Evolutionary conservation across 2,888 invertebrate genomes (phyloP).

Genomic region (Chydorus sphaericus): DNA sequence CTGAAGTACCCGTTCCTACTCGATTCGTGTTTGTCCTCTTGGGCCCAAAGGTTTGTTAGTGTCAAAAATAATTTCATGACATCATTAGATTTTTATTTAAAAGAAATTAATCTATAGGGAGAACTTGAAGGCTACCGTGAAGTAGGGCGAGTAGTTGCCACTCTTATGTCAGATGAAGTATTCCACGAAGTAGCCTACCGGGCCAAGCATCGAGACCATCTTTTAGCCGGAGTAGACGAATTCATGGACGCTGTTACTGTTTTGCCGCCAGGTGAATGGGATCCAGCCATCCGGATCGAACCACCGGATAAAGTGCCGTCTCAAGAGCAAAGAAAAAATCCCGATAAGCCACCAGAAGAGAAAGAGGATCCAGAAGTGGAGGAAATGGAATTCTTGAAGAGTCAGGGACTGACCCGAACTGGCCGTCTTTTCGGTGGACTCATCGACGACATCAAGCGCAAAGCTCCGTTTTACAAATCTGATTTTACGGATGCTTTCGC

Average conservation of each 20-base stretch:
- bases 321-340: conserved; percentile 22
- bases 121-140: conserved; percentile 22
- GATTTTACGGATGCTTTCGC: conserved; percentile 32
- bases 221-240: conserved; percentile 25
- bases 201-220: conserved; percentile 24
- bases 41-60: conserved; percentile 25
- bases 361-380: conserved; percentile 12
- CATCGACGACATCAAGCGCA: conserved; percentile 35
- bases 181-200: conserved; percentile 26
- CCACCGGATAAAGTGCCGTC: conserved; percentile 28
- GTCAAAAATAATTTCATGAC: no score
- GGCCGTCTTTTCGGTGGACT: conserved; percentile 35
- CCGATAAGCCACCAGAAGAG: conserved; percentile 15
- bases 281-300: conserved; percentile 32
- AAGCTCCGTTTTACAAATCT: conserved; percentile 30
- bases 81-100: no score
- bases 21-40: conserved; percentile 29
- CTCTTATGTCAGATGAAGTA: conserved; percentile 29
- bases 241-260: conserved; percentile 26
- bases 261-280: conserved; percentile 29
- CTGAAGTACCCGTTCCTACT: conserved; percentile 27
- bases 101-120: conserved; percentile 18
- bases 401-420: conserved; percentile 19
- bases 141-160: conserved; percentile 29
- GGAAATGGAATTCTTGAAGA: conserved; percentile 10